Evolutionary conservation across 2,888 invertebrate genomes (phyloP).

Genomic region (Brenthis daphne): DNA sequence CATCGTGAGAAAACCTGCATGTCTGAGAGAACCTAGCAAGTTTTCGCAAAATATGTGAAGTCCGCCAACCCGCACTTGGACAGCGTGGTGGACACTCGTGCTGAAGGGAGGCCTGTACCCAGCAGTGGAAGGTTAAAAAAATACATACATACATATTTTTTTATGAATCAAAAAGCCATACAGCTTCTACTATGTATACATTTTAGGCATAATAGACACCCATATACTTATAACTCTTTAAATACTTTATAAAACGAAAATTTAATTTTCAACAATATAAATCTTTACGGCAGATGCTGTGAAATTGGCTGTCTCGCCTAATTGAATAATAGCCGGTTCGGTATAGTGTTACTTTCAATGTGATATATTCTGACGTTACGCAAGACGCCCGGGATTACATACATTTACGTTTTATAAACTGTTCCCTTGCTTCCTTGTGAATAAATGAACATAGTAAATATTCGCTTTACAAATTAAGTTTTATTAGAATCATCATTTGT

Average conservation of each 20-base stretch:
- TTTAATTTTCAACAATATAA: conserved; percentile 35
- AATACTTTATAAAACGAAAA: conserved; percentile 7
- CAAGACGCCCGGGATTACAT: conserved; percentile 11
- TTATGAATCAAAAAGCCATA: background rate
- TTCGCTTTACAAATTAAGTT: too few species aligned
- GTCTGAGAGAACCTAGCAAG: too few species aligned
- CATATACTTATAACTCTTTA: background rate
- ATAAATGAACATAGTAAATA: too few species aligned
- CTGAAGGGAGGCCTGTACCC: too few species aligned
- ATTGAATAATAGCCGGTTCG: conserved; percentile 49
- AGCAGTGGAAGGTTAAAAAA: too few species aligned
- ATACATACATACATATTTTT: too few species aligned
- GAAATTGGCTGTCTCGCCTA: conserved; percentile 37
- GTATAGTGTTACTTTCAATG: conserved; percentile 38
- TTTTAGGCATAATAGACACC: background rate
- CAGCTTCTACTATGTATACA: background rate
- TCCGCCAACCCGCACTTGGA: too few species aligned
- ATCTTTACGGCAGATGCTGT: conserved; percentile 37
- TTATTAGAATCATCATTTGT: too few species aligned
- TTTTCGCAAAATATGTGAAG: too few species aligned
- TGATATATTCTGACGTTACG: conserved; percentile 17
- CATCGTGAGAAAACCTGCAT: too few species aligned
- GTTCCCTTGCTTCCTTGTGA: background rate
- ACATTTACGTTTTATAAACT: conserved; percentile 6
- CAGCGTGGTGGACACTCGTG: too few species aligned